These are phyloP conservation scores for Apotomis capreana DNA, from an alignment of 2,888 invertebrate species.

Conservation along the genomic window DNA sequence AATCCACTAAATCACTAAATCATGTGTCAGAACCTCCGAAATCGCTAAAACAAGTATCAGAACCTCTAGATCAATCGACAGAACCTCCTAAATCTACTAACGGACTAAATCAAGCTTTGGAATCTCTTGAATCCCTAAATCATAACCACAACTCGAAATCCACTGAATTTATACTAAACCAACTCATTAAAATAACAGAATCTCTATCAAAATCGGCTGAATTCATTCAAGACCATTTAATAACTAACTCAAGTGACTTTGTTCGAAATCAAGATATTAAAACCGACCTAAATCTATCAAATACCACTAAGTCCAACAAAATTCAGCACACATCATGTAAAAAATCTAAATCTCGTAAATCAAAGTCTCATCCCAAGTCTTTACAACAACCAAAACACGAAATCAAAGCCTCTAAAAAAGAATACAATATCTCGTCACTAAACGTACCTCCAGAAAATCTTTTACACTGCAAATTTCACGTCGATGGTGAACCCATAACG, in stretches of 20 bases:
- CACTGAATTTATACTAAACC: not conserved
- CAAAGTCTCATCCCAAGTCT: not conserved
- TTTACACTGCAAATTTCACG: not conserved
- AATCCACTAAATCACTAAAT: no score
- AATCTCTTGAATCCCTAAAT: not conserved
- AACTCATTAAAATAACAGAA: not conserved
- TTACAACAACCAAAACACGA: not conserved
- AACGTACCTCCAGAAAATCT: conserved; percentile 5
- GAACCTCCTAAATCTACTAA: not conserved
- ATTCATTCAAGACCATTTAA: not conserved
- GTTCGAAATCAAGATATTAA: not conserved
- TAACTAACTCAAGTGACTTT: no score
- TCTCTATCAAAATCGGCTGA: not conserved
- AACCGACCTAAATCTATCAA: not conserved
- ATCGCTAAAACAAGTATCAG: not conserved
- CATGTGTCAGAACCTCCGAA: not conserved
- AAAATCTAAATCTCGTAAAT: not conserved
- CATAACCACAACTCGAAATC: not conserved
- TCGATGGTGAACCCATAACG: not conserved
- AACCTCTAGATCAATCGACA: not conserved
- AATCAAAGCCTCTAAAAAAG: no score
- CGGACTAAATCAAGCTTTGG: no score
- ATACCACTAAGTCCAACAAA: not conserved
- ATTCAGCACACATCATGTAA: not conserved
- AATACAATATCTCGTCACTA: not conserved